These are phyloP conservation scores for Matsumurasca onukii DNA, from an alignment of 1,140 invertebrate genomes.

Conservation along the genomic window DNA sequence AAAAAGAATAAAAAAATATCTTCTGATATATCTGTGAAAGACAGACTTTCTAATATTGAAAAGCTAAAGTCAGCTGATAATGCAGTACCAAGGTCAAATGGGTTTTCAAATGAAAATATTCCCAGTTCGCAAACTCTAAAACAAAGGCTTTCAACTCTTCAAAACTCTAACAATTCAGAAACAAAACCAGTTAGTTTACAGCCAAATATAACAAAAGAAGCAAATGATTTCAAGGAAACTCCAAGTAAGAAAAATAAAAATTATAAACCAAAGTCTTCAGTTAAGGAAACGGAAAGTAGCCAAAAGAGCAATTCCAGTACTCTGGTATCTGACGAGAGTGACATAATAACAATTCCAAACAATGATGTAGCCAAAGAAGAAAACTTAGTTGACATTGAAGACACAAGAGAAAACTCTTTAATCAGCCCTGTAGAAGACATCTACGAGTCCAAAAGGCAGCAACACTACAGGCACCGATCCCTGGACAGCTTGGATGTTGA, in stretches of 20 bases:
- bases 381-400: background rate
- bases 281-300: background rate
- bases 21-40: constrained; percentile 38
- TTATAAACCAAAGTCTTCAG: no score
- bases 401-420: constrained; percentile 7
- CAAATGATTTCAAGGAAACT: no score
- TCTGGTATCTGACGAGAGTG: no score
- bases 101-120: constrained; percentile 16
- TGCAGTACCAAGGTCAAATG: constrained; percentile 12
- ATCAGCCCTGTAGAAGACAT: constrained; percentile 42
- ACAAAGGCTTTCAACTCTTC: constrained; percentile 48
- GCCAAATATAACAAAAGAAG: constrained; percentile 20
- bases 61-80: constrained; percentile 34
- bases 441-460: constrained; percentile 38
- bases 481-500: constrained; percentile 63
- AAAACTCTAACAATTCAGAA: constrained; percentile 45
- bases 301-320: no score
- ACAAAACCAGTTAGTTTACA: constrained; percentile 8
- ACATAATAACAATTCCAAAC: no score
- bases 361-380: background rate
- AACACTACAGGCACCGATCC: constrained; percentile 54
- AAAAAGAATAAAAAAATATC: constrained; percentile 41
- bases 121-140: constrained; percentile 44
- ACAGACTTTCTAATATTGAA: constrained; percentile 40
- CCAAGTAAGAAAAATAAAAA: no score